Evolutionary conservation across 2,797 vertebrate species (phyloP).

Genomic region (Acrossocheilus wenchowensis): DNA sequence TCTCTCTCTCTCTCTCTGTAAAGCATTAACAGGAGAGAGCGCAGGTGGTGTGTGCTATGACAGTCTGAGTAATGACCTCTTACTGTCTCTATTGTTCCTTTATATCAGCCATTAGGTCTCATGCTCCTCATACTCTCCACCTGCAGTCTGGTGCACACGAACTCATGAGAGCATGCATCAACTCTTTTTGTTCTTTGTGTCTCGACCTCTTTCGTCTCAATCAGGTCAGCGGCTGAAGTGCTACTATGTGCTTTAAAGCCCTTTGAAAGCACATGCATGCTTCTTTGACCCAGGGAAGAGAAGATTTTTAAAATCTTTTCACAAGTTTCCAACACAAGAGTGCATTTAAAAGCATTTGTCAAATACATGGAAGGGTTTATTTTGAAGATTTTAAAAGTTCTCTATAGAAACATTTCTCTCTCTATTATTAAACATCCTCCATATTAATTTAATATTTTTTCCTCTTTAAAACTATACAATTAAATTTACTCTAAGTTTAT

Average conservation of each 20-base stretch:
- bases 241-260: constrained; percentile 18
- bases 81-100: constrained; percentile 44
- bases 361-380: background rate
- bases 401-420: background rate
- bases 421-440: background rate
- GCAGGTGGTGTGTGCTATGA: constrained; percentile 54
- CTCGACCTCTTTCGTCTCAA: constrained; percentile 28
- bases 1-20: background rate
- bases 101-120: constrained; percentile 49
- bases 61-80: constrained; percentile 51
- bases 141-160: constrained; percentile 39
- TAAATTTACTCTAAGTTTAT: background rate
- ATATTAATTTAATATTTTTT: background rate
- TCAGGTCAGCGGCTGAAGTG: constrained; percentile 26
- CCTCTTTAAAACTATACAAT: background rate
- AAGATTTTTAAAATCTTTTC: constrained; percentile 41
- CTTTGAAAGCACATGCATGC: constrained; percentile 33
- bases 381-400: background rate
- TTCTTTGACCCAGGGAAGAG: constrained; percentile 7
- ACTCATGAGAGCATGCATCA: constrained; percentile 35
- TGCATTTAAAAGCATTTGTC: constrained; percentile 3
- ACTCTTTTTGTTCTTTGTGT: constrained; percentile 38
- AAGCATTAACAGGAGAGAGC: constrained; percentile 40
- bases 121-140: constrained; percentile 37
- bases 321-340: constrained; percentile 21